These are phyloP conservation scores for Vimba vimba DNA, from an alignment of 2,113 vertebrate genomes.

Conservation along the genomic window DNA sequence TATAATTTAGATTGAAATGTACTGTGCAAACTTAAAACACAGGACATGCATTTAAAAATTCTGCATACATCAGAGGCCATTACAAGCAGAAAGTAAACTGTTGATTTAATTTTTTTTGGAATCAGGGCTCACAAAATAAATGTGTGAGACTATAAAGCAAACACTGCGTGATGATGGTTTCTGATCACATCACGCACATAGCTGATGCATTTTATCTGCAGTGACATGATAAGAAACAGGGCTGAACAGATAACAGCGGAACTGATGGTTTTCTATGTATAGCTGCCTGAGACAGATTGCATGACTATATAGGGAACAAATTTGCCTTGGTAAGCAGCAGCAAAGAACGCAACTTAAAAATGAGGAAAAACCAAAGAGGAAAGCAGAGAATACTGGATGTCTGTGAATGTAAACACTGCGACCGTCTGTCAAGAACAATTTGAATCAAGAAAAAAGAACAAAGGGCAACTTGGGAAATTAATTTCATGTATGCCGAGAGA, in stretches of 20 bases:
- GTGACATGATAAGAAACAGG: not conserved
- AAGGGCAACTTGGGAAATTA: not conserved
- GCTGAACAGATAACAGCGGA: not conserved
- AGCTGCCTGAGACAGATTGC: not conserved
- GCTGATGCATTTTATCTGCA: not conserved
- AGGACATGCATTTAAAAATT: not conserved
- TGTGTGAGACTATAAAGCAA: not conserved
- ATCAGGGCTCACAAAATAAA: not conserved
- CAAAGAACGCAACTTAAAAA: not conserved
- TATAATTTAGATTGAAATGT: not conserved
- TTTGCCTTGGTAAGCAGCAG: not conserved
- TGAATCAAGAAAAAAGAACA: not conserved
- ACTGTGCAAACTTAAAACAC: not conserved
- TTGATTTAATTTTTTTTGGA: not conserved
- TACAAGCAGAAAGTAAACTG: not conserved
- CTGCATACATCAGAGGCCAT: not conserved
- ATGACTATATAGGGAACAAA: not conserved
- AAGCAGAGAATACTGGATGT: not conserved
- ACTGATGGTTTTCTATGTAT: slow-evolving; percentile 37
- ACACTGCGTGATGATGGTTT: not conserved
- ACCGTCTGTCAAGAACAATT: slow-evolving; percentile 6
- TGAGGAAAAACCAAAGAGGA: not conserved
- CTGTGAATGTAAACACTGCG: slow-evolving; percentile 20
- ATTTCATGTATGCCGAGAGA: not conserved
- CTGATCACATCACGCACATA: slow-evolving; percentile 6